Base-by-base conservation (phyloP, 2,797 vertebrate species). In the Hirundo rustica region DNA sequence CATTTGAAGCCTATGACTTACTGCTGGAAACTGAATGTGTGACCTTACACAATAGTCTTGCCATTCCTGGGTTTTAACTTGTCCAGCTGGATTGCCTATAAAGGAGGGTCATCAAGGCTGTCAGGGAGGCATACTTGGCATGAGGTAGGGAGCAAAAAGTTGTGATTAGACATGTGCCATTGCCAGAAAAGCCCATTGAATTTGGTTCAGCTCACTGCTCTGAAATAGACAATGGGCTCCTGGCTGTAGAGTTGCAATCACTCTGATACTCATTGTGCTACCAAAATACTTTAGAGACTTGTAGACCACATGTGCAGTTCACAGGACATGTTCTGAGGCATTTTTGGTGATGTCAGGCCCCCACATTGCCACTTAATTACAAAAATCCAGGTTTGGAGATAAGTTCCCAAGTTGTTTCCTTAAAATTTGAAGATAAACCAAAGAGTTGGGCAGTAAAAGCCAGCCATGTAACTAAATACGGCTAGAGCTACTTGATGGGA, bases 1-100 rank as follows among this genome's bases (percentile, higher is more conserved):
- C 76, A 92, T 72, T 85, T 85, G 36, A 94, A 93, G 30, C 25
- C 77, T 68, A 23, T 85, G 68, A 88, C 93, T 96, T 93, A 89
- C 68, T 85, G 68, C 51, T 91, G 27, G 62, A 44, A 19, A 61
- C 47, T 79, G 58, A 94, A 81, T 77, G 58, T 71, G 38, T 75
- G 71, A 90, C 74, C 61, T 94, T 92, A 70, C 38, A 55, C 44
- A 32, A 23, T 22, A 79, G 51, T 58, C 45, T 72, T 12, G 2
- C 70, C 11, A 8, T 68, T 81, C 25, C 8, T 47, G 26, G 9
- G 53, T 81, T 91, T 88, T 61, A 71, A 30, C 16, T 94, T 38
- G n/a, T 45, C 30, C 32, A 22, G 11, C 20, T 82, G 68, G 45
- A 47, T 60, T 93, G 36, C 19, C 29, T 70, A 21, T 51, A 71